phyloP scores from a whole-genome alignment of 2,888 invertebrate species.

The Trissolcus japonicus region DNA sequence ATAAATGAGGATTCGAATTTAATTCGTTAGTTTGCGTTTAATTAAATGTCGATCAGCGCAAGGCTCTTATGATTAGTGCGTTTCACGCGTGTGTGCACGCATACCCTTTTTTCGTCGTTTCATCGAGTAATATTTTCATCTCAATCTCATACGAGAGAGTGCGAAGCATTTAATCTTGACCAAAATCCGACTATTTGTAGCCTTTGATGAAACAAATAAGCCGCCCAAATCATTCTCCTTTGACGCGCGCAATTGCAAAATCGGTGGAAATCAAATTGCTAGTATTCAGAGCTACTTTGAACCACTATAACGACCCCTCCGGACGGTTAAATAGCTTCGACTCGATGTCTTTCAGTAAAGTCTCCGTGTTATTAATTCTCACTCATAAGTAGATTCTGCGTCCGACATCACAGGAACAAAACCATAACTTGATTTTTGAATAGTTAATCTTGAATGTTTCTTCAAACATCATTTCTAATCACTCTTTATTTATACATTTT shows the following conservation, averaged over 20 bases:
- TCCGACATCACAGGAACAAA: no score
- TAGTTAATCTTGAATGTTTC: no score
- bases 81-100: background rate
- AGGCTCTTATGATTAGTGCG: no score
- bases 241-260: constrained; percentile 50
- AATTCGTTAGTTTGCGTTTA: constrained; percentile 8
- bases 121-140: constrained; percentile 27
- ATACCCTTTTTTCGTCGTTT: constrained; percentile 23
- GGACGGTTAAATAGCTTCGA: constrained; percentile 47
- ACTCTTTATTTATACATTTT: no score
- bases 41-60: no score
- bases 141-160: constrained; percentile 14
- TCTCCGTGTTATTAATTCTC: constrained; percentile 1
- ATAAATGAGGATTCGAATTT: constrained; percentile 31
- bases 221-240: constrained; percentile 50
- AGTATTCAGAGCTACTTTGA: constrained; percentile 47
- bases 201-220: constrained; percentile 54
- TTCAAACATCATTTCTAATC: no score
- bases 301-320: constrained; percentile 29
- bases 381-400: background rate
- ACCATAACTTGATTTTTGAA: no score
- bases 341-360: constrained; percentile 30
- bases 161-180: constrained; percentile 47
- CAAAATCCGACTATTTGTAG: constrained; percentile 41
- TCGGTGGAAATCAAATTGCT: constrained; percentile 49